Conservation (phyloP, 2,888 invertebrate species). For the Agrotis puta region DNA sequence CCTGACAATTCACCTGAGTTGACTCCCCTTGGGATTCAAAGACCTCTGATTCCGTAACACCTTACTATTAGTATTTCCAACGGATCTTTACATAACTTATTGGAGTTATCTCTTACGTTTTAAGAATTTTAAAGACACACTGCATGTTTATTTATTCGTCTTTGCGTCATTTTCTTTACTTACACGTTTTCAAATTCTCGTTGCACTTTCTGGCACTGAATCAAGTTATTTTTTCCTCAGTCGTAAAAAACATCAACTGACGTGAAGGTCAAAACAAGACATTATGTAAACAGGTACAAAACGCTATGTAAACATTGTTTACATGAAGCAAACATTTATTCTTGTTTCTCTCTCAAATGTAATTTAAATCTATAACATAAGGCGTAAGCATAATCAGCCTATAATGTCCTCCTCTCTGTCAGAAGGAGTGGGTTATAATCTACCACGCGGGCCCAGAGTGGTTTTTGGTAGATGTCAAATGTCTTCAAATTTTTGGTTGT, state of each 20-base stretch:
- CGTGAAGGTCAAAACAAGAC: constrained; percentile 10
- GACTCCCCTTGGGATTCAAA: too few species aligned
- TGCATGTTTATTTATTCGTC: neutral
- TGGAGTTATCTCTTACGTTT: neutral
- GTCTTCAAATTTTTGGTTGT: too few species aligned
- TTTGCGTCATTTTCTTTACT: neutral
- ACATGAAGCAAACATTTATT: neutral
- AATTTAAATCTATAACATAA: neutral
- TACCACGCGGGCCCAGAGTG: too few species aligned
- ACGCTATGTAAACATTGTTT: constrained; percentile 2
- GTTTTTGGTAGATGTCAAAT: too few species aligned
- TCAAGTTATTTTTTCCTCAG: constrained; percentile 15
- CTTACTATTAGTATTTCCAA: neutral
- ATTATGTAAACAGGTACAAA: too few species aligned
- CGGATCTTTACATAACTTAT: neutral
- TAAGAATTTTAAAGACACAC: neutral
- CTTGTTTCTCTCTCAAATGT: neutral
- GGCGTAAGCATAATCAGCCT: too few species aligned
- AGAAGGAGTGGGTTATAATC: too few species aligned
- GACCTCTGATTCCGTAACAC: too few species aligned
- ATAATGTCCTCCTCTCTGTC: too few species aligned
- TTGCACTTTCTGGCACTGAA: constrained; percentile 28
- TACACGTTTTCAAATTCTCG: neutral
- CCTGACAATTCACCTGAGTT: too few species aligned
- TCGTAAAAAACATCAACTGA: neutral